Evolutionary conservation across 1,140 invertebrate species (phyloP).

Genomic region (Saxidomus purpurata): DNA sequence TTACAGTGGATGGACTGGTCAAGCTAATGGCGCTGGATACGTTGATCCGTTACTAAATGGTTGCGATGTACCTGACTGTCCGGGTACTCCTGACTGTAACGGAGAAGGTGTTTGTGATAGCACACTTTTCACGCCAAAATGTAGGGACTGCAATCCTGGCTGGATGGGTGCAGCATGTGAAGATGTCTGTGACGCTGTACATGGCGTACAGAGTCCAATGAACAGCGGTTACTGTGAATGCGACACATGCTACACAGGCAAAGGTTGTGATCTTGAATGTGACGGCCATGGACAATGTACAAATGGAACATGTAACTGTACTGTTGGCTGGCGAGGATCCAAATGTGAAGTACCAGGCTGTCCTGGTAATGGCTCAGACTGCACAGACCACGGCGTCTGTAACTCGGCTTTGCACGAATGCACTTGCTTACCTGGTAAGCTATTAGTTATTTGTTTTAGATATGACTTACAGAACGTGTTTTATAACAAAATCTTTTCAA

Average conservation of each 20-base stretch:
- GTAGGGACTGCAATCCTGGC: slow-evolving; percentile 68
- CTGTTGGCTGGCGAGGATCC: slow-evolving; percentile 70
- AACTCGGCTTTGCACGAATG: slow-evolving; percentile 72
- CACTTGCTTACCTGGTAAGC: slow-evolving; percentile 74
- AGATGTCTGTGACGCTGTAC: slow-evolving; percentile 66
- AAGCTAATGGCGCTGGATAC: slow-evolving; percentile 48
- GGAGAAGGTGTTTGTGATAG: slow-evolving; percentile 70
- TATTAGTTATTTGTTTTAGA: background rate
- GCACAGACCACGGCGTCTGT: slow-evolving; percentile 73
- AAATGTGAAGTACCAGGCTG: slow-evolving; percentile 76
- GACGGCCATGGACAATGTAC: slow-evolving; percentile 69
- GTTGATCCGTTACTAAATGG: slow-evolving; percentile 50
- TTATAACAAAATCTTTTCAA: too few species aligned
- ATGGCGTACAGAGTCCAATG: slow-evolving; percentile 67
- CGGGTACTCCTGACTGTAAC: slow-evolving; percentile 74
- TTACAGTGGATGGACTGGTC: slow-evolving; percentile 78
- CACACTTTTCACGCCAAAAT: slow-evolving; percentile 67
- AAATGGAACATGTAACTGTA: slow-evolving; percentile 65
- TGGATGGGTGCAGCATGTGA: slow-evolving; percentile 75
- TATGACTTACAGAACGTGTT: too few species aligned
- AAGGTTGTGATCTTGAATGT: slow-evolving; percentile 72
- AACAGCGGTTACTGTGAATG: slow-evolving; percentile 70
- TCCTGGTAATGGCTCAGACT: slow-evolving; percentile 71
- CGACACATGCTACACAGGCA: slow-evolving; percentile 69
- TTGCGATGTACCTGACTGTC: slow-evolving; percentile 74